Conservation (phyloP, 2,888 invertebrate species). For the Cantharis flavilabris region DNA sequence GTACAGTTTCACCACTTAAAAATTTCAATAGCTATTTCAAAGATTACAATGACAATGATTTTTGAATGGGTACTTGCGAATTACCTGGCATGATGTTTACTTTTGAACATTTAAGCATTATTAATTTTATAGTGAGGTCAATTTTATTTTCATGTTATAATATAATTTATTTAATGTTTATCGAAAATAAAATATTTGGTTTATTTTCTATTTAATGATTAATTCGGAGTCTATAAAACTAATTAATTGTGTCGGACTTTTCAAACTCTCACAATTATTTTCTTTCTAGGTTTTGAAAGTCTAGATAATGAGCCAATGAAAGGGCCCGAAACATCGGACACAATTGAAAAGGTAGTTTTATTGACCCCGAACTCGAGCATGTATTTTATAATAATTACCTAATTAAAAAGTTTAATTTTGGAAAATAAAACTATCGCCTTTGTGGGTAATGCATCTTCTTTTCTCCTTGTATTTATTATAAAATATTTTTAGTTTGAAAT, state of each 20-base stretch:
- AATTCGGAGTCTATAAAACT: too few relatives aligned
- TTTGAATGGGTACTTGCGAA: conserved; percentile 13
- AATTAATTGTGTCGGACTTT: too few relatives aligned
- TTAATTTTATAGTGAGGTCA: neutral
- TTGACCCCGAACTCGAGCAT: neutral
- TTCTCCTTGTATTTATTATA: neutral
- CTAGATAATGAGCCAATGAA: too few relatives aligned
- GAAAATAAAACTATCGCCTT: neutral
- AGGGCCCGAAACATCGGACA: too few relatives aligned
- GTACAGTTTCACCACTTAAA: conserved; percentile 34
- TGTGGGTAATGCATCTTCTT: neutral
- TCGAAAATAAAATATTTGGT: too few relatives aligned
- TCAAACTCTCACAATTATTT: too few relatives aligned
- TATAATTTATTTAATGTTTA: neutral
- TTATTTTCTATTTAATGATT: too few relatives aligned
- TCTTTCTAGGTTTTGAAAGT: too few relatives aligned
- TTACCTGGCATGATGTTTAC: neutral
- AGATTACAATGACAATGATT: conserved; percentile 26
- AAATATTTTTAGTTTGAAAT: neutral
- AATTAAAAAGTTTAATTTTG: neutral
- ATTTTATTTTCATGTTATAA: neutral
- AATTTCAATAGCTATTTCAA: conserved; percentile 22
- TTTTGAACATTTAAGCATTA: neutral
- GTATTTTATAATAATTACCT: neutral
- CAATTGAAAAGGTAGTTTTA: too few relatives aligned